Percentiles rank a stretch among this genome's conserved stretches.
Evolutionary conservation across 2,113 vertebrate species (phyloP).

Genomic region (Ammospiza nelsoni): DNA sequence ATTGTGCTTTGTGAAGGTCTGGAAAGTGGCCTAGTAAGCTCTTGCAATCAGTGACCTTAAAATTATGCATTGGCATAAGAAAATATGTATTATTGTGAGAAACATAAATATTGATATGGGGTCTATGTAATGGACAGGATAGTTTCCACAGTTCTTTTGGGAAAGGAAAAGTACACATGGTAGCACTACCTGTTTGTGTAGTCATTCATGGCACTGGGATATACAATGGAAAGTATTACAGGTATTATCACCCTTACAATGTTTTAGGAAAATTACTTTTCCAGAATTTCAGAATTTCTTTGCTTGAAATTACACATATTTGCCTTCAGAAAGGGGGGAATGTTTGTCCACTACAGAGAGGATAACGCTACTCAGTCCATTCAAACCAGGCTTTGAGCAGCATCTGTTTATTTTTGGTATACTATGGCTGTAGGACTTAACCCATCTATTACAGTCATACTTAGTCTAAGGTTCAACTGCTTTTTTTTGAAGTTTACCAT

Average conservation of each 20-base stretch:
- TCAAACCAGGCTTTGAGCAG: fast-evolving
- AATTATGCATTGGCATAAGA: background rate
- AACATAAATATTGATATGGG: background rate
- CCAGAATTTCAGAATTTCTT: background rate
- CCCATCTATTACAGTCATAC: background rate
- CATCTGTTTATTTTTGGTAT: background rate
- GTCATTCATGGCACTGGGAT: background rate
- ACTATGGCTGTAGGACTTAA: background rate
- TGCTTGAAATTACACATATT: background rate
- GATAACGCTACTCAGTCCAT: background rate
- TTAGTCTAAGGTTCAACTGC: background rate
- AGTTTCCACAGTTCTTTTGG: background rate
- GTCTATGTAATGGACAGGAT: background rate
- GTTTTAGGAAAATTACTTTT: background rate
- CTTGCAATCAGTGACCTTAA: background rate
- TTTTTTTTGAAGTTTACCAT: background rate
- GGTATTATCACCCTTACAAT: background rate
- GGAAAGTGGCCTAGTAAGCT: background rate
- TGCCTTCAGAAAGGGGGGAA: background rate
- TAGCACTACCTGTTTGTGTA: background rate
- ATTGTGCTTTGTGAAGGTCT: background rate
- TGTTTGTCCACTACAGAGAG: background rate
- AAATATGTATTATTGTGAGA: background rate
- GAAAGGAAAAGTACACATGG: background rate
- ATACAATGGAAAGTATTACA: background rate